Base-by-base conservation (phyloP, 1,140 invertebrate genomes). In the Drosophila malerkotliana region DNA sequence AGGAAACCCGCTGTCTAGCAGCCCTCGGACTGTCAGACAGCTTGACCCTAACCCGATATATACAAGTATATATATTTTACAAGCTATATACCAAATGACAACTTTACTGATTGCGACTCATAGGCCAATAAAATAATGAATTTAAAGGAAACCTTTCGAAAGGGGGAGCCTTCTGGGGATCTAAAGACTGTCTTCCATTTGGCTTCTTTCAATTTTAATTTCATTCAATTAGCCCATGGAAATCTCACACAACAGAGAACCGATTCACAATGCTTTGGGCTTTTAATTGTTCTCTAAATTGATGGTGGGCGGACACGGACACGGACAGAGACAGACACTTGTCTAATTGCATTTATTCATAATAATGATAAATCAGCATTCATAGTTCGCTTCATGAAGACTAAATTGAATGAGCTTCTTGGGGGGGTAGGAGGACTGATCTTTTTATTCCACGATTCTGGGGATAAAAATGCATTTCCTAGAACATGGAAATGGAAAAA, bases 121-220 rank as follows among this genome's bases (percentile, higher is more conserved):
- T n/a, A n/a, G 30, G 1, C 15, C 39, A 53, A 7, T 71, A 71
- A 30, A 60, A 39, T 28, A 7, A 0, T 1, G 18, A 34, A 7
- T 5, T 64, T 64, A 39, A 44, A 56, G 51, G 48, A 63, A 74
- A 55, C 18, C 34, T 37, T 15, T n/a, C n/a, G n/a, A 12, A 34
- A 37, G 10, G 21, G 12, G 14, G 39, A 15, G 44, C 58, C 62
- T 39, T n/a, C 24, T 45, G 15, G 67, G 63, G 56, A 51, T 30
- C 63, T 51, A 63, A 73, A 51, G 41, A 56, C 48, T 64, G 45
- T 26, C 44, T 56, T 74, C 51, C 63, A 56, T 56, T 73, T 73
- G 52, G 32, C 37, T 78, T 44, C 74, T 87, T 87, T 87, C 61
- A 81, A 78, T 87, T 85, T 85, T 82, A 77, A 85, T 87, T 85